phyloP scores from a whole-genome alignment of 2,797 vertebrate species.

The Pantherophis vulpinus region DNA sequence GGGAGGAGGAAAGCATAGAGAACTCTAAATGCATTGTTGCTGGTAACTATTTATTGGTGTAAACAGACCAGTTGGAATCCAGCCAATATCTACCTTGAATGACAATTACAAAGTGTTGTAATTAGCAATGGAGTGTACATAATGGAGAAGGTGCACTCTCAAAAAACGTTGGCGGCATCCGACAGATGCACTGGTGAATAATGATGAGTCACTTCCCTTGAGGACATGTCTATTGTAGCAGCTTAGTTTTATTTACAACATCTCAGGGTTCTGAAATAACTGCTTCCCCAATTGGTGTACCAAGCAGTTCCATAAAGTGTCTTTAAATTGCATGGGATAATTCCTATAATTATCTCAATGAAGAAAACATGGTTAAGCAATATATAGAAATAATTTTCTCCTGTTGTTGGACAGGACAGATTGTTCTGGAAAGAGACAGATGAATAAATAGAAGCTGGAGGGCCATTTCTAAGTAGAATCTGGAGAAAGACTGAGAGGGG shows the following conservation, averaged over 20 bases:
- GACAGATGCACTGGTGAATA: conserved; percentile 2
- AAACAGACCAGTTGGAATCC: conserved; percentile 1
- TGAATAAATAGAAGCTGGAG: background rate
- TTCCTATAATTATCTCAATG: background rate
- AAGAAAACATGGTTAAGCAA: background rate
- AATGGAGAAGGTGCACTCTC: background rate
- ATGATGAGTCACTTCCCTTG: background rate
- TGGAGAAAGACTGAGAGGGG: background rate
- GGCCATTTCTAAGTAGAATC: background rate
- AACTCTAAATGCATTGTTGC: background rate
- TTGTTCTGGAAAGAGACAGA: background rate
- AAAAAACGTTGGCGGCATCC: background rate
- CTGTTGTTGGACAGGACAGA: background rate
- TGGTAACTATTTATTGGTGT: background rate
- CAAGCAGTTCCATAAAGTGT: background rate
- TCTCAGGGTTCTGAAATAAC: background rate
- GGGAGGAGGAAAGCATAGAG: too few relatives aligned
- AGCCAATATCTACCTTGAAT: background rate
- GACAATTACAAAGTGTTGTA: background rate
- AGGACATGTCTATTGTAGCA: background rate
- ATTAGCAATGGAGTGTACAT: background rate
- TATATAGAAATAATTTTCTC: background rate
- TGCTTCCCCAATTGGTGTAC: background rate
- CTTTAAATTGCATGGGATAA: background rate
- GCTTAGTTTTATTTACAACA: background rate